Conservation (phyloP, 2,113 vertebrate species). For the Hippopotamus amphibius region DNA sequence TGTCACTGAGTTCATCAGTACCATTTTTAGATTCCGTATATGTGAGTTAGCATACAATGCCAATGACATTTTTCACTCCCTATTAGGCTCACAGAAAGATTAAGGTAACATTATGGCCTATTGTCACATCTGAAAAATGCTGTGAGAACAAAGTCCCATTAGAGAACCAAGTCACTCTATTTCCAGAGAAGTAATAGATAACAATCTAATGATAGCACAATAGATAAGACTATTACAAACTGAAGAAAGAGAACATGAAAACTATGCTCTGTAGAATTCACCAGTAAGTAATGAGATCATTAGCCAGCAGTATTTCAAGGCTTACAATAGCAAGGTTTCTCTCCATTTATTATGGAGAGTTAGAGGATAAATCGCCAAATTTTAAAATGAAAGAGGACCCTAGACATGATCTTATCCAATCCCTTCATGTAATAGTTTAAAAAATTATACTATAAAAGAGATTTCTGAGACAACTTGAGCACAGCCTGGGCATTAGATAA, state of each 20-base stretch:
- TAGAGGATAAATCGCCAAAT: constrained; percentile 21
- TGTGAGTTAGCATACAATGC: too few species aligned
- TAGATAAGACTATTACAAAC: constrained; percentile 69
- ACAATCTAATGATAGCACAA: constrained; percentile 59
- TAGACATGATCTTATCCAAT: constrained; percentile 3
- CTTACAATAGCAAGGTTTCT: constrained; percentile 50
- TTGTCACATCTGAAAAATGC: constrained; percentile 66
- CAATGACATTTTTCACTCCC: constrained; percentile 62
- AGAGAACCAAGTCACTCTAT: constrained; percentile 56
- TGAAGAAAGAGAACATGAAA: constrained; percentile 47
- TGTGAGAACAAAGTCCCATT: constrained; percentile 64
- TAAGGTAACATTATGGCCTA: constrained; percentile 64
- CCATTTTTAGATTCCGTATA: too few species aligned
- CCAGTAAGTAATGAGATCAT: constrained; percentile 70
- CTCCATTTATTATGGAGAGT: constrained; percentile 64
- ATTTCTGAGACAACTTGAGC: constrained; percentile 45
- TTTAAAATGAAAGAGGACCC: constrained; percentile 50
- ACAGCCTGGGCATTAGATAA: background rate
- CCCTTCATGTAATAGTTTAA: constrained; percentile 6
- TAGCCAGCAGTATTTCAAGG: constrained; percentile 52
- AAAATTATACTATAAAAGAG: background rate
- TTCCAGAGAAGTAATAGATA: constrained; percentile 64
- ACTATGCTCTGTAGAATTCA: constrained; percentile 24
- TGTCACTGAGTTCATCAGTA: too few species aligned
- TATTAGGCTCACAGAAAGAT: constrained; percentile 64